Conservation (phyloP, 2,888 invertebrate genomes). For the Andrena bucephala region DNA sequence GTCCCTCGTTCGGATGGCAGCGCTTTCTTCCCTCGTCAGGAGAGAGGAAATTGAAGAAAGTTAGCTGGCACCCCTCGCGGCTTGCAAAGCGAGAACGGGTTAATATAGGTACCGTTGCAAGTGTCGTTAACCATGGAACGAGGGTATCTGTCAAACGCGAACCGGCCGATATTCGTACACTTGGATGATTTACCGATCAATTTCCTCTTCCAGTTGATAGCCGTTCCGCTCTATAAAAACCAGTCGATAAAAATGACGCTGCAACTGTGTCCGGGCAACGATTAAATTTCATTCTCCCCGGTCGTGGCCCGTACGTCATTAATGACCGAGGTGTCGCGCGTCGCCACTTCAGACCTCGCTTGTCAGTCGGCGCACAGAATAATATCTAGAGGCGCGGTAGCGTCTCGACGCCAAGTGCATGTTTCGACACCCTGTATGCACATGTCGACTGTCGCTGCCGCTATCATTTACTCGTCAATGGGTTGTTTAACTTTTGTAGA, state of each 20-base stretch:
- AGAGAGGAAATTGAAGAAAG: slow-evolving; percentile 25
- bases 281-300: slow-evolving; percentile 69
- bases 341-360: slow-evolving; percentile 19
- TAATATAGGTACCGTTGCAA: slow-evolving; percentile 31
- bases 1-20: background rate
- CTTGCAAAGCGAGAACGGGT: slow-evolving; percentile 1
- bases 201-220: slow-evolving; percentile 38
- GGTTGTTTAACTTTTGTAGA: too few relatives aligned
- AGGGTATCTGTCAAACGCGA: slow-evolving; percentile 13
- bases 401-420: too few relatives aligned
- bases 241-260: slow-evolving; percentile 67
- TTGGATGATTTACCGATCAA: slow-evolving; percentile 54
- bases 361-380: slow-evolving; percentile 31
- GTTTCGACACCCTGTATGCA: too few relatives aligned
- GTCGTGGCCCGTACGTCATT: slow-evolving; percentile 65
- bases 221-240: slow-evolving; percentile 50
- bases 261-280: slow-evolving; percentile 62
- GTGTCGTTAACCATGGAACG: slow-evolving; percentile 18
- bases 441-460: too few relatives aligned
- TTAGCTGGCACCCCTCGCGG: background rate
- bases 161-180: slow-evolving; percentile 20
- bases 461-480: too few relatives aligned
- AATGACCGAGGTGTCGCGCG: slow-evolving; percentile 63
- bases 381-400: too few relatives aligned
- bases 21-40: background rate